phyloP scores from a whole-genome alignment of 2,113 vertebrate genomes.

The Brachypodius melanocephalos region DNA sequence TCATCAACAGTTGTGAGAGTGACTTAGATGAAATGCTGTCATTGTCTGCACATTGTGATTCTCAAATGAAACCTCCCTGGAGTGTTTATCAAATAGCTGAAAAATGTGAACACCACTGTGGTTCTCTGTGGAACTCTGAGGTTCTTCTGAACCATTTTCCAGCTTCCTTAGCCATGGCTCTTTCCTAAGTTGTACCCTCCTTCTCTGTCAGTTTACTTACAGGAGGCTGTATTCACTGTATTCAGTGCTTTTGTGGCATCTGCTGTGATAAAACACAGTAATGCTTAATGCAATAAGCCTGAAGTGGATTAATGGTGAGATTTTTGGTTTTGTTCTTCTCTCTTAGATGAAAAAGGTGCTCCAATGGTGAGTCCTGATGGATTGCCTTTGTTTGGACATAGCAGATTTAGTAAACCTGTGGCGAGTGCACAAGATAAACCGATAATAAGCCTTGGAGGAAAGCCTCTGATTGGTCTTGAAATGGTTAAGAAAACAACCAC shows the following conservation, averaged over 20 bases:
- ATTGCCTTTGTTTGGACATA: slow-evolving; percentile 90
- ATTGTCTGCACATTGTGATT: not conserved
- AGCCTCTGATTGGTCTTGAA: slow-evolving; percentile 89
- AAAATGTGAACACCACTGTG: not conserved
- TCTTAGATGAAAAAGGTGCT: slow-evolving; percentile 87
- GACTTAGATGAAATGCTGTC: not conserved
- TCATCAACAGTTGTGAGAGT: not conserved
- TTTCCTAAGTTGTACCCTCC: not conserved
- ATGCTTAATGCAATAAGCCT: not conserved
- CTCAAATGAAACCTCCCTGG: not conserved
- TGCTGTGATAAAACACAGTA: not conserved
- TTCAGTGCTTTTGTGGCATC: not conserved
- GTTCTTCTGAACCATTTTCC: not conserved
- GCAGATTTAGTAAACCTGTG: slow-evolving; percentile 88
- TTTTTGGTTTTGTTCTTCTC: not conserved
- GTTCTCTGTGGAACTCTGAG: not conserved
- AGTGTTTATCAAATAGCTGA: not conserved
- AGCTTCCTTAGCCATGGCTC: not conserved
- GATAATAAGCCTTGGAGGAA: slow-evolving; percentile 90
- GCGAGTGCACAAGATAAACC: slow-evolving; percentile 90
- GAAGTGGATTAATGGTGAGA: not conserved
- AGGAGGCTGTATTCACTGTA: not conserved
- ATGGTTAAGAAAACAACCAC: slow-evolving; percentile 77
- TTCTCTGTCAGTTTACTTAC: not conserved
- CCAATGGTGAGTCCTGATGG: slow-evolving; percentile 91